Evolutionary conservation across 2,888 invertebrate genomes (phyloP), one percentile per base, ranked within the genome.

Genomic region (Conistra vaccinii): DNA sequence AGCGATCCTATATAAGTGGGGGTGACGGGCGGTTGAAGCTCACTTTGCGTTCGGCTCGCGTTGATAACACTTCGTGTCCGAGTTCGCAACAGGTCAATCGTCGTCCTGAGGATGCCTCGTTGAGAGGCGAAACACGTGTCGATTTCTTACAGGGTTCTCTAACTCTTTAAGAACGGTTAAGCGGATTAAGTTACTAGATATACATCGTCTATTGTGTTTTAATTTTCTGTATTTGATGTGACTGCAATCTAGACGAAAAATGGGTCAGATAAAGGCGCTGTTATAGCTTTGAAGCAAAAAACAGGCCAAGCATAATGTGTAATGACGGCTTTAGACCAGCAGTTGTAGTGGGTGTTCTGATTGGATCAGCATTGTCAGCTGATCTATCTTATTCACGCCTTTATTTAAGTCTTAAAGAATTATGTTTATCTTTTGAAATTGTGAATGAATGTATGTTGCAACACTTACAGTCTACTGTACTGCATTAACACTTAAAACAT

Each of bases 371-470:
- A 77, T 45, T 45, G 55, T 26, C 14, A 5, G 55, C 45, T 45
- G 17, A 73, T 73, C 35, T 7, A 39, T 45, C 3, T 0, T 26
- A 23, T 58, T 39, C 29, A 39, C 12, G 5, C 73, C 57, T 48
- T 35, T n/a, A 48, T 66, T 17, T 51, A 66, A 17, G 17, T 32
- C 48, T 48, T n/a, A 45, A 23, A 9, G 3, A 70, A 23, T 58
- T 48, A n/a, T 51, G 29, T 74, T 53, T 42, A 17, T 2, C 20
- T 32, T 73, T 73, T 62, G 7, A 35, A 60, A 62, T 74, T 29
- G 14, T 61, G 17, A 17, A 53, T 53, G 26, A 45, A 61, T 73
- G 32, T 45, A 45, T 29, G 17, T 51, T 51, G n/a, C 29, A 48
- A 66, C 29, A 51, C 20, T 7, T 39, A 29, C 42, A 57, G 53